Evolutionary conservation across 2,797 vertebrate genomes (phyloP), one percentile per base, ranked within the genome.

Genomic region (Argentina silus): DNA sequence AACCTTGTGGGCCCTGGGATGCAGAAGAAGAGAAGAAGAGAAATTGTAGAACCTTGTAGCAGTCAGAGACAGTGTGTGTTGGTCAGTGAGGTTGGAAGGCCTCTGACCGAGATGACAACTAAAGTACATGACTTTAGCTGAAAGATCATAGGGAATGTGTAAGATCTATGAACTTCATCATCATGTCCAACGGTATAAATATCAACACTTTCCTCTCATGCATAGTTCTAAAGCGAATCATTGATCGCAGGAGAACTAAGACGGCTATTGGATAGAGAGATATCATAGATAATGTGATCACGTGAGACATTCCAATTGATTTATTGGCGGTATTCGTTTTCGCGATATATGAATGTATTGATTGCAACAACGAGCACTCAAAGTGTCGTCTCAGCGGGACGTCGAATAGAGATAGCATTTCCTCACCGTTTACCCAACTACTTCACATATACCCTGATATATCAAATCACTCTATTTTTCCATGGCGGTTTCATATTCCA

Each of bases 1-100:
- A 98, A 90, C 97, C 97, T 89, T 99, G 97, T 85, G 97, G 96
- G 27, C 97, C 97, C 97, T 99, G 83, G 6, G 87, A 85, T 15
- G 63, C 62, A 82, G 65, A 85, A 19, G 42, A 70, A 74, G 57
- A 67, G 6, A 42, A n/a, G 6, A 6, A 47, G 27, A n/a, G 48
- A 72, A 9, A 72, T 36, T 36, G 4, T 36, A 36, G 27, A 36
- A 36, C 27, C 1, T 36, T 36, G 27, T 36, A 36, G 14, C 50
- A 53, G 19, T 27, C 27, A 11, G 23, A 60, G 23, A 42, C 11
- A 36, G 59, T 61, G 21, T n/a, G 59, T 42, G 21, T 36, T 36
- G 27, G 27, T 36, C 27, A 36, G 27, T 36, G 27, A 36, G 27
- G 27, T 36, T 4, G 27, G 27, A 36, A 36, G 27, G 27, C 27